Conservation (phyloP, 2,888 invertebrate genomes). For the Cephus pulcher region DNA sequence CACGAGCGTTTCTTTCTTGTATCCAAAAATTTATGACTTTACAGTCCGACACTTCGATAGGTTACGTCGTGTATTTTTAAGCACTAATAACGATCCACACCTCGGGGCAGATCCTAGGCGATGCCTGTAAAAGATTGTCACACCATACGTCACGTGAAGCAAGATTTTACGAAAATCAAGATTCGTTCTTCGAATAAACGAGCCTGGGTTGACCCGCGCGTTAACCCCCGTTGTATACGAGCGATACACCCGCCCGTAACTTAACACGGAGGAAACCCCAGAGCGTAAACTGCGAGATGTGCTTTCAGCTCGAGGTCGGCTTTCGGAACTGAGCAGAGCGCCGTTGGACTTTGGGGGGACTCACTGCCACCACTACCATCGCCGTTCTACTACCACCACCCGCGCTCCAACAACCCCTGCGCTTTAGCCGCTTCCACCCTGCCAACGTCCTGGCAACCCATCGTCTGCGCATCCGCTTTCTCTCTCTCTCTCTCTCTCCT, state of each 20-base stretch:
- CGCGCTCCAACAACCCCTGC: neutral
- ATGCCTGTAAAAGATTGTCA: neutral
- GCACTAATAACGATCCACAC: neutral
- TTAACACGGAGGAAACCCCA: neutral
- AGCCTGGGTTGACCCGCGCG: neutral
- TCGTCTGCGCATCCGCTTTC: slow-evolving; percentile 23
- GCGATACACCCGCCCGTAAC: neutral
- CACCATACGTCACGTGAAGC: neutral
- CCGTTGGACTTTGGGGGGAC: slow-evolving; percentile 41
- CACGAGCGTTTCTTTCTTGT: neutral
- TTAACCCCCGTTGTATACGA: neutral
- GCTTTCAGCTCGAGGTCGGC: slow-evolving; percentile 44
- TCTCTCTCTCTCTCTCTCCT: slow-evolving; percentile 28
- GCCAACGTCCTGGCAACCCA: slow-evolving; percentile 1
- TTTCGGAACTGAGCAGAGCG: slow-evolving; percentile 48
- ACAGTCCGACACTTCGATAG: neutral
- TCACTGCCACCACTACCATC: slow-evolving; percentile 41
- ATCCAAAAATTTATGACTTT: neutral
- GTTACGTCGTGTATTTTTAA: neutral
- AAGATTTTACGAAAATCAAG: neutral
- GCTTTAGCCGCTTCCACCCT: neutral
- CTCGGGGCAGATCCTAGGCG: neutral
- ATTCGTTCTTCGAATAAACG: neutral
- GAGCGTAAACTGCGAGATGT: slow-evolving; percentile 18
- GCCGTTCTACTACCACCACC: slow-evolving; percentile 12